Conservation (phyloP, 2,888 invertebrate genomes). For the Papilio gigon region DNA sequence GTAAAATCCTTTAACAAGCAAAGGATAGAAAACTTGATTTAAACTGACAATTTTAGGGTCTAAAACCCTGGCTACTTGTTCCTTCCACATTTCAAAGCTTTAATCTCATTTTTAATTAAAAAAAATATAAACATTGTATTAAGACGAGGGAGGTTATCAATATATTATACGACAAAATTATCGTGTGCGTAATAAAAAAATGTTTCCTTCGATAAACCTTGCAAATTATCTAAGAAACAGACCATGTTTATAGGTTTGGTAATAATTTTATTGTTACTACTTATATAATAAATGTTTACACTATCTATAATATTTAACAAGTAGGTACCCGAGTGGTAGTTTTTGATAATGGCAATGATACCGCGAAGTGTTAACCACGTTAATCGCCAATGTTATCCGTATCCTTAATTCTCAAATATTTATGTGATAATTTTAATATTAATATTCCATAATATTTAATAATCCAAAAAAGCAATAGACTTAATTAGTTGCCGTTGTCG, state of each 20-base stretch:
- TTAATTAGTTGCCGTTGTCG: too few relatives aligned
- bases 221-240: conserved; percentile 4
- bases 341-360: neutral
- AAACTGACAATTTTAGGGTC: too few relatives aligned
- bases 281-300: conserved; percentile 6
- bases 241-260: conserved; percentile 4
- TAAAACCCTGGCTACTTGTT: too few relatives aligned
- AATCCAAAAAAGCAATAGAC: too few relatives aligned
- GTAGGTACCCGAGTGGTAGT: neutral
- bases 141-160: conserved; percentile 9
- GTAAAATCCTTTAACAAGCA: too few relatives aligned
- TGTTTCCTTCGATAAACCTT: conserved; percentile 1
- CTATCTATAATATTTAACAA: neutral
- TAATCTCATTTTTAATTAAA: too few relatives aligned
- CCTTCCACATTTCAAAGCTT: too few relatives aligned
- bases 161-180: neutral
- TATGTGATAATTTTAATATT: neutral
- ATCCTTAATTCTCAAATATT: neutral
- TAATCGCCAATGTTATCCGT: neutral
- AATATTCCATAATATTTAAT: too few relatives aligned
- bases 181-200: neutral
- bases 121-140: neutral
- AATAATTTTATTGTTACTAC: conserved; percentile 20
- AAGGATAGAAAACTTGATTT: too few relatives aligned
- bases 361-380: neutral